Evolutionary conservation across 1,140 invertebrate species (phyloP).

Genomic region (Hycleus cichorii): DNA sequence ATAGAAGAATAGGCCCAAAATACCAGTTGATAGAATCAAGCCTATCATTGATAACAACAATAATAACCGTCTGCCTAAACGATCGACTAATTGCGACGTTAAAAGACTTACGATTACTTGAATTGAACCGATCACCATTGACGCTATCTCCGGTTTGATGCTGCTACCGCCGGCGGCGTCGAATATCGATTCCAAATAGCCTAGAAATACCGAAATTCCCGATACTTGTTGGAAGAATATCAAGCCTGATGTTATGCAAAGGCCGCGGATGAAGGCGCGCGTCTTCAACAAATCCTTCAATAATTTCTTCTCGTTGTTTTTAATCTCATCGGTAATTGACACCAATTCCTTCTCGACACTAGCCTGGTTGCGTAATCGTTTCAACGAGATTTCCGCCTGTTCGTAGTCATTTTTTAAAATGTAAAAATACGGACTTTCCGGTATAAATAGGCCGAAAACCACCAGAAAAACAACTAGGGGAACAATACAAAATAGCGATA

Average conservation of each 20-base stretch:
- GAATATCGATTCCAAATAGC: constrained; percentile 70
- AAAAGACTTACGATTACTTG: constrained; percentile 43
- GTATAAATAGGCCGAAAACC: constrained; percentile 44
- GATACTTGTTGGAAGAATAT: constrained; percentile 63
- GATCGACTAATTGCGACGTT: background rate
- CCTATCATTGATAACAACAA: background rate
- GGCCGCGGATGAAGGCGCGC: constrained; percentile 44
- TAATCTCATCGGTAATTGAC: background rate
- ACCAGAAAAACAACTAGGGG: constrained; percentile 45
- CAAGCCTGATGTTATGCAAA: background rate
- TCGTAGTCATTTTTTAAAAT: constrained; percentile 2
- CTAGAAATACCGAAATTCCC: constrained; percentile 74
- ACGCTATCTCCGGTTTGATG: constrained; percentile 46
- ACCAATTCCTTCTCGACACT: constrained; percentile 1
- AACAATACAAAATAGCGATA: constrained; percentile 43
- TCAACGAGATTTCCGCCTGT: constrained; percentile 11
- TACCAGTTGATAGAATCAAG: background rate
- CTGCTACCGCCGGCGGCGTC: constrained; percentile 46
- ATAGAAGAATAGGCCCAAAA: constrained; percentile 5
- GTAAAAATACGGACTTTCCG: constrained; percentile 65
- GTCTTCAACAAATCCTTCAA: background rate
- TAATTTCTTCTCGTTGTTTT: constrained; percentile 20
- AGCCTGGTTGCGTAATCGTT: background rate
- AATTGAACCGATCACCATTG: constrained; percentile 70
- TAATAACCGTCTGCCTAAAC: background rate